phyloP scores from a whole-genome alignment of 2,113 vertebrate species.

The Crotalus helleri region DNA sequence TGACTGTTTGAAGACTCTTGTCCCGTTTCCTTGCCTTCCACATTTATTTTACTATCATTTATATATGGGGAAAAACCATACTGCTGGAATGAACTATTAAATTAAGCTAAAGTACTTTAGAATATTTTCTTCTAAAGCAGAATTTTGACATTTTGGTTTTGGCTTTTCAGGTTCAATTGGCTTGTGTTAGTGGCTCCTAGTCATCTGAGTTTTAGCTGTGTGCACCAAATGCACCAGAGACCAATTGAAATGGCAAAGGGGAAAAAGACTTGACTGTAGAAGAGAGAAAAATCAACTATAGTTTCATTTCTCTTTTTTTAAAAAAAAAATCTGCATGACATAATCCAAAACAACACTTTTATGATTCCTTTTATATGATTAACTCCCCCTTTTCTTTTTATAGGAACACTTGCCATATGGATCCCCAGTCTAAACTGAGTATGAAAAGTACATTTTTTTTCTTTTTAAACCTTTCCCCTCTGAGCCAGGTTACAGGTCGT shows the following conservation, averaged over 20 bases:
- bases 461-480: neutral
- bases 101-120: neutral
- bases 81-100: neutral
- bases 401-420: neutral
- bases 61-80: neutral
- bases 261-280: neutral
- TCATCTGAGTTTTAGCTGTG: neutral
- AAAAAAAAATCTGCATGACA: neutral
- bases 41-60: neutral
- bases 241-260: neutral
- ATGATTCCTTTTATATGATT: neutral
- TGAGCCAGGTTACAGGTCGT: neutral
- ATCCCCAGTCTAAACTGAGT: neutral
- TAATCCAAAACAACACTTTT: neutral
- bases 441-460: neutral
- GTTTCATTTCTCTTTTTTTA: neutral
- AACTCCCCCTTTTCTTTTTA: neutral
- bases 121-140: neutral
- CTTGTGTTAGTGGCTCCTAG: neutral
- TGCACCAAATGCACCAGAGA: neutral
- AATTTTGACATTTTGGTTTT: neutral
- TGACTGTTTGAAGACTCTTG: neutral
- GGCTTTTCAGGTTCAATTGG: neutral
- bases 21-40: neutral
- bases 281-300: neutral